Evolutionary conservation across 2,797 vertebrate species (phyloP).

Genomic region (Dipus sagitta): DNA sequence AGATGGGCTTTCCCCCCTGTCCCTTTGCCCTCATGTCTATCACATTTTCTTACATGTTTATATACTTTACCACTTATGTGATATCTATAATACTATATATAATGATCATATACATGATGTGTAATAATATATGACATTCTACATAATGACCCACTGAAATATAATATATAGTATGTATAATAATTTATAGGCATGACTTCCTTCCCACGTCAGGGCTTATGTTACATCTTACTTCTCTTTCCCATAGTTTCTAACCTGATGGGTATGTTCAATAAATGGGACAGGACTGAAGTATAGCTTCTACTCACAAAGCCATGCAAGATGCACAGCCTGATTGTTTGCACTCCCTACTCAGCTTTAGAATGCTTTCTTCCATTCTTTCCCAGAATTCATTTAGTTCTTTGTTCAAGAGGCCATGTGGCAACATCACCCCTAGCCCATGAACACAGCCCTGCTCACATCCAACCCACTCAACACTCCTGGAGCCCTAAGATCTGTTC

Average conservation of each 20-base stretch:
- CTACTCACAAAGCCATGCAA: neutral
- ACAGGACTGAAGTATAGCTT: neutral
- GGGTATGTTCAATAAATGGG: neutral
- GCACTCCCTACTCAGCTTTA: neutral
- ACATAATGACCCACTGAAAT: neutral
- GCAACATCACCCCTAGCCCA: neutral
- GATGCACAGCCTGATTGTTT: neutral
- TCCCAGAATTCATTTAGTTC: neutral
- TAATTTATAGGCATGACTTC: neutral
- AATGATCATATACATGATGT: neutral
- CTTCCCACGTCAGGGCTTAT: neutral
- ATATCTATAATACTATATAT: too few species aligned
- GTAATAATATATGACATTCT: too few species aligned
- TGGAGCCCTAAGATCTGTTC: fast-evolving
- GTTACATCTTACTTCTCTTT: neutral
- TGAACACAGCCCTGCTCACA: neutral
- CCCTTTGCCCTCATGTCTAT: neutral
- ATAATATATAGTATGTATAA: neutral
- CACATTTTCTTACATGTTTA: neutral
- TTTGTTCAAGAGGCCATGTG: neutral
- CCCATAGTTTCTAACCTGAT: neutral
- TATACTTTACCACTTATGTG: neutral
- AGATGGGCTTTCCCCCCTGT: neutral
- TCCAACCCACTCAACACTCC: too few species aligned
- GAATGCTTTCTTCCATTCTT: neutral